Evolutionary conservation across 2,888 invertebrate species (phyloP), one percentile per base, ranked within the genome.

Genomic region (Linnaemya tessellans): DNA sequence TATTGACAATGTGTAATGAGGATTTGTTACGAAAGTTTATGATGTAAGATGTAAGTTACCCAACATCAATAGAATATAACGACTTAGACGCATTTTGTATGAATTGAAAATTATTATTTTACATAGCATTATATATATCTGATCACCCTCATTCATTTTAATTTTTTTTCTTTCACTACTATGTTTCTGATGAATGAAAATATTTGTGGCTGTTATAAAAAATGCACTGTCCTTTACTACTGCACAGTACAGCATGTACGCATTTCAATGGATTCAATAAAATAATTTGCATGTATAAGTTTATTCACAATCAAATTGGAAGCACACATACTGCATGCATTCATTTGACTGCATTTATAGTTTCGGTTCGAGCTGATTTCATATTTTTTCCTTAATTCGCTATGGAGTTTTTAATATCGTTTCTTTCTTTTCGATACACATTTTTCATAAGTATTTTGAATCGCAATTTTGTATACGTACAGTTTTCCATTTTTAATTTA

Each of bases 401-500:
- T 78, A 51, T 67, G 58, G 20, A 65, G 30, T 74, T 64, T 56
- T 56, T 51, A 35, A 58, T 60, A 46, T 49, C n/a, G 8, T 25
- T 13, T 7, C 15, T 43, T 67, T 49, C 62, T 49, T 46, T 25
- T 56, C 30, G 15, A 62, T 15, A 46, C 35, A 41, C 5, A 18
- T 71, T 20, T 20, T 11, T 22, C 15, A 49, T 54, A 54, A 25
- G 22, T 78, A 65, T 77, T 20, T 15, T 35, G 18, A 46, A 77
- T 67, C 3, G 13, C 15, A 35, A 46, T 58, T 62, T 62, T 41
- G 41, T 13, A 41, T 1, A 15, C 18, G 35, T 58, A 41, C 18
- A 1, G 9, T 60, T 71, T 82, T 65, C 62, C 13, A 43, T 54
- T 82, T 60, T 68, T 54, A 62, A 68, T 71, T 58, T 25, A 60